Evolutionary conservation across 2,797 vertebrate species (phyloP).

Genomic region (Heterohyrax brucei): DNA sequence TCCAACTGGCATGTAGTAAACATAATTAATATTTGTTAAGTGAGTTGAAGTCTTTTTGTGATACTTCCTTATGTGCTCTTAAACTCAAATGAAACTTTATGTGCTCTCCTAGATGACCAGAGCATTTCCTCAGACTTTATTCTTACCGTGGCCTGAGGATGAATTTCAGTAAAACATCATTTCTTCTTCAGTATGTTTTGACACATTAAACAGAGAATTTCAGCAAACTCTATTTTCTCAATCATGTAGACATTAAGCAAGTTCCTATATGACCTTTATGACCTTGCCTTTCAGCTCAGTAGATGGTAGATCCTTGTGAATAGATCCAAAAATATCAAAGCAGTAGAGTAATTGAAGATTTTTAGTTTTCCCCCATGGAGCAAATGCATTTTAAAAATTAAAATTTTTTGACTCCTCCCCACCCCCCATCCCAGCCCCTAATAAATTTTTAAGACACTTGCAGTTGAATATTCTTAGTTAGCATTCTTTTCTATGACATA

Average conservation of each 20-base stretch:
- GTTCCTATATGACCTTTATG: not conserved
- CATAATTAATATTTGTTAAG: not conserved
- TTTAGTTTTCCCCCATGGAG: not conserved
- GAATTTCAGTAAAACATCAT: not conserved
- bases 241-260: not conserved
- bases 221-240: conserved; percentile 28
- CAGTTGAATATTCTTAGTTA: not conserved
- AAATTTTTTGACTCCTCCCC: not conserved
- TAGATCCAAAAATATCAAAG: not conserved
- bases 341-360: not conserved
- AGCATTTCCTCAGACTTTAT: conserved; percentile 5
- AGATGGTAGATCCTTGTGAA: not conserved
- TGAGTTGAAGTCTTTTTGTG: not conserved
- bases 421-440: not conserved
- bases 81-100: not conserved
- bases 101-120: not conserved
- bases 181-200: conserved; percentile 17
- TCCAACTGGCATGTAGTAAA: not conserved
- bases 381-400: not conserved
- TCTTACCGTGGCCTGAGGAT: not conserved
- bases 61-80: not conserved
- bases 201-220: not conserved
- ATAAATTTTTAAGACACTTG: not conserved
- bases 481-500: not conserved
- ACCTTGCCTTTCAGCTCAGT: not conserved